Evolutionary conservation across 2,797 vertebrate species (phyloP), one percentile per base, ranked within the genome.

Genomic region (Scolopax rusticola): DNA sequence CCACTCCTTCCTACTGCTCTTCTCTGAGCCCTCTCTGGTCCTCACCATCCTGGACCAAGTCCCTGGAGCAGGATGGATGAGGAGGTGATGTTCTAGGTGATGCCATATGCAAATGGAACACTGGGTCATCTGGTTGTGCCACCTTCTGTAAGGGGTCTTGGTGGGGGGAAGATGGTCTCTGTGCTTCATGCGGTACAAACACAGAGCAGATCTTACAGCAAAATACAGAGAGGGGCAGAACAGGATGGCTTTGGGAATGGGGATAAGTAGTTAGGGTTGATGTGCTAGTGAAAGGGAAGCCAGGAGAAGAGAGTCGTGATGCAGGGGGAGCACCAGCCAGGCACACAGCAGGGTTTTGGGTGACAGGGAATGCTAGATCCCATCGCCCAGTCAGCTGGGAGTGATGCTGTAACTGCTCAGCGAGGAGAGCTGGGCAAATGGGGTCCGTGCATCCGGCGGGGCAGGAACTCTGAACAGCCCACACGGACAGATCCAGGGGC

Each of bases 341-440:
- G 33, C 32, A 36, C 2, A 48, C 71, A 81, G 94, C 43, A 63
- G 56, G 6, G 2, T 12, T 80, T 43, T 25, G 74, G 28, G 60
- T 53, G 41, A 5, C 43, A 12, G 41, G 12, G 23, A 6, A 10
- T 81, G 50, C 6, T 6, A 47, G 28, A 15, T 25, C 47, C 14
- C 21, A 25, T 25, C 0, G 1, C 20, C 24, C 8, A n/a, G 20
- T 47, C 2, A 0, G 21, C 48, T 8, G 10, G 9, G 20, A 28
- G 8, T 54, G 81, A 60, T 23, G 47, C 38, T 74, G 60, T 19
- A 84, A 71, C n/a, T 5, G 0, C 41, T 60, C 32, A 12, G 50
- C 12, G 5, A 56, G 45, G 32, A 56, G 33, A 53, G 33, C 60
- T 65, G 32, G 43, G 73, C 51, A 48, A 33, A 48, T 1, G 12